Evolutionary conservation across 2,797 vertebrate genomes (phyloP).

Genomic region (Bradypus variegatus): DNA sequence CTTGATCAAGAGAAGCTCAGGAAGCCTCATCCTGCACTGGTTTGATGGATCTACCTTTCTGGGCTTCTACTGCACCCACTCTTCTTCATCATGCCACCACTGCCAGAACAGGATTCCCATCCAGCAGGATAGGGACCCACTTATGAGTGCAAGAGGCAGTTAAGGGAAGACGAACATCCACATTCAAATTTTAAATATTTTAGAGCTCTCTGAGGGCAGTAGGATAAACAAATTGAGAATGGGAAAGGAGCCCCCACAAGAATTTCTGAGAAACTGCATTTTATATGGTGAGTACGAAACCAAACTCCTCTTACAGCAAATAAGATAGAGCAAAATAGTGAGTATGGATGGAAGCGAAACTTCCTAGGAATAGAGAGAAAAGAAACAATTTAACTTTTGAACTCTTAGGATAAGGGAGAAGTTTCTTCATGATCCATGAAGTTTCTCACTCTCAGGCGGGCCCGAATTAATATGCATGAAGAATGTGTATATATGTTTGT

Average conservation of each 20-base stretch:
- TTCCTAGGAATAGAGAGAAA: background rate
- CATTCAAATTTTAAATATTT: constrained; percentile 13
- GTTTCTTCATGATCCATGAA: background rate
- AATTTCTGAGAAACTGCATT: constrained; percentile 11
- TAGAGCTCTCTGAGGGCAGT: background rate
- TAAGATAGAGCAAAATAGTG: background rate
- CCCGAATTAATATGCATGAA: background rate
- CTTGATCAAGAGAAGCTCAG: background rate
- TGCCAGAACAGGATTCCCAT: background rate
- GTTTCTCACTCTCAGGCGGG: background rate
- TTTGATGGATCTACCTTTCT: background rate
- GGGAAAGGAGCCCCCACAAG: background rate
- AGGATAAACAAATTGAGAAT: background rate
- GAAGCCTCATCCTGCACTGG: background rate
- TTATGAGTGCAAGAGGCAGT: background rate
- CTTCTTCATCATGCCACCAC: background rate
- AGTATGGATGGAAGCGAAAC: background rate
- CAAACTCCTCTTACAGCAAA: background rate
- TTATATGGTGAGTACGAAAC: background rate
- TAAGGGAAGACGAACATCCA: background rate
- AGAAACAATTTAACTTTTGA: background rate
- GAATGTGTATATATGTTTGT: background rate
- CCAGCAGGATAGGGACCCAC: background rate
- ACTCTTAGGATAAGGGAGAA: background rate
- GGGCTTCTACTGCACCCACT: background rate